Base-by-base conservation (phyloP, 2,888 invertebrate genomes). In the Omphaloscelis lunosa region DNA sequence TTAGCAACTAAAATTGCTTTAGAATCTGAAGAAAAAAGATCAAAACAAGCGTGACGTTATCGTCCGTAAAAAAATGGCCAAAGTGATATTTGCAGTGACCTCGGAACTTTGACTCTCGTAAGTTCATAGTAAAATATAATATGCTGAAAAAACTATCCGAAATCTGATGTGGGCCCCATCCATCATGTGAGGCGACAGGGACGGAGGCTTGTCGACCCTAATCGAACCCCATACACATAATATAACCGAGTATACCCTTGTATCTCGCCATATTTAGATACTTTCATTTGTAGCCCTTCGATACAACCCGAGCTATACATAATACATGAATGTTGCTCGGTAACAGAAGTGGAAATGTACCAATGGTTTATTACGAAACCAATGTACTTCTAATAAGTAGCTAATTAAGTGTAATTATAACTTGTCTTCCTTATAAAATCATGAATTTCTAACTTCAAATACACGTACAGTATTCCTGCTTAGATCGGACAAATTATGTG, bases 121-220 rank as follows among this genome's bases (percentile, higher is more conserved):
- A 83, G 86, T 87, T 89, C 81, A 86, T 88, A 90, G 84, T 90
- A 91, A 92, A 93, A 91, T 89, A 91, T 91, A 90, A 91, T 92
- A 93, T 92, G 91, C 91, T 93, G 92, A 93, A 90, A 94, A 93
- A 95, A 95, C 93, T 94, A 94, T 93, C 93, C 93, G 89, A 94
- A 96, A 95, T 95, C 94, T 94, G 93, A 94, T 94, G 93, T 93
- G 92, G 89, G 93, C 90, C 89, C 90, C 94, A 96, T 96, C 95
- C 93, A 96, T 96, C 96, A 96, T 95, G 81, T 84, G 86, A 92
- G 90, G 91, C 92, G 95, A 95, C 95, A 95, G 93, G 94, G 93
- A 92, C 90, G 94, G 92, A 94, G 93, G 93, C 95, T 94, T 94
- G 95, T 95, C 96, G 94, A 94, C 95, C 96, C 95, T 95, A 96